Conservation (phyloP, 2,888 invertebrate genomes). For the Polymixis flavicincta region DNA sequence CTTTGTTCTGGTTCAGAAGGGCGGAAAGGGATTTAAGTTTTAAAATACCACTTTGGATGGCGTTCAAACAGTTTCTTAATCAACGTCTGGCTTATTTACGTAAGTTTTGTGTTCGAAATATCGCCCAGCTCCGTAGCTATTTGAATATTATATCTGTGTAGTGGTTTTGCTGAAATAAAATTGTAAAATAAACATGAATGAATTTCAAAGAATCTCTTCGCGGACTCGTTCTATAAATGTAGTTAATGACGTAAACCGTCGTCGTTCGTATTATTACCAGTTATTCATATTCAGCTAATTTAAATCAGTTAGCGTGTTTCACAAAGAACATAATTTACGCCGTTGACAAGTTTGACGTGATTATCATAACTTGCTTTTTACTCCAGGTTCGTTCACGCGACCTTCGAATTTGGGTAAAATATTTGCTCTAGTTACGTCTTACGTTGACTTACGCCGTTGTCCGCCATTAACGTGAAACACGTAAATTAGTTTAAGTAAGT, state of each 20-base stretch:
- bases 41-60: constrained; percentile 73
- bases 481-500: not conserved
- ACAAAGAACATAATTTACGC: constrained; percentile 38
- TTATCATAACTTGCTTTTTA: constrained; percentile 60
- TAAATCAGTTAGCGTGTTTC: constrained; percentile 48
- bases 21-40: constrained; percentile 78
- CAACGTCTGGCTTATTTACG: constrained; percentile 56
- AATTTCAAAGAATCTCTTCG: constrained; percentile 44
- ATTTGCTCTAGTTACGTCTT: constrained; percentile 34
- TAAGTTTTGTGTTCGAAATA: constrained; percentile 41
- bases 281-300: constrained; percentile 43
- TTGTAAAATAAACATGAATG: constrained; percentile 47
- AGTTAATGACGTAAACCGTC: constrained; percentile 32
- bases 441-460: constrained; percentile 32
- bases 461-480: constrained; percentile 1
- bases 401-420: constrained; percentile 52
- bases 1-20: constrained; percentile 79
- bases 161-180: constrained; percentile 33
- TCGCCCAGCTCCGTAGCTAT: constrained; percentile 8
- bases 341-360: constrained; percentile 41
- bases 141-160: constrained; percentile 13
- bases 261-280: constrained; percentile 9
- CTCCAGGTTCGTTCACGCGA: constrained; percentile 51
- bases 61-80: constrained; percentile 70
- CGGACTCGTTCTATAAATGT: constrained; percentile 3